Evolutionary conservation across 2,797 vertebrate species (phyloP), one percentile per base, ranked within the genome.

Genomic region (Botia kubotai): DNA sequence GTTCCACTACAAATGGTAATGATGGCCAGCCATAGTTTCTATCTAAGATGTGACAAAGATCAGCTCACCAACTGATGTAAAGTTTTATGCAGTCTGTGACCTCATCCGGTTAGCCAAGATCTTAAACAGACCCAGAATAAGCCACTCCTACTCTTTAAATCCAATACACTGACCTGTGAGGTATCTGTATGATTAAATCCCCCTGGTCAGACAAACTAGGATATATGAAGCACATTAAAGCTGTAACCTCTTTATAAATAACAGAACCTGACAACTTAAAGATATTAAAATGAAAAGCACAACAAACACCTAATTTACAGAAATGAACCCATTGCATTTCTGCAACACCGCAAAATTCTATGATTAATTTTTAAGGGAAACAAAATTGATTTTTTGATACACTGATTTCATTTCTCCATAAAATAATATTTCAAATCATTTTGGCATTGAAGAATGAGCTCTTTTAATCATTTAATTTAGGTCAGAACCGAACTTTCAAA

Each of bases 1-100:
- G 46, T 74, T 48, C 23, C 29, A 48, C 48, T 2, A 63, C 57
- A 63, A 62, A 50, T n/a, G 19, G 39, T 55, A 14, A 39, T 17
- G 13, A 39, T 55, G 39, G 65, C 48, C 43, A 66, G 46, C 26
- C n/a, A 53, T 39, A 14, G n/a, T 53, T 21, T 6, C n/a, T 50
- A 0, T 76, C 29, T 67, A 2, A 76, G 50, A 23, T 57, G 19
- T 43, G 75, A 67, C 14, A 26, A 43, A 76, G 74, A 48, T 66
- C 62, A 66, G 36, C 13, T 46, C 19, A 60, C 60, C 55, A 58
- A 14, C 14, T 16, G 53, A 72, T 39, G 57, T 3, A 8, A 58
- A 0, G 16, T 58, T 36, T 55, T 55, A n/a, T 26, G 14, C n/a
- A 23, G 29, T 57, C 12, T 58, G 17, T 43, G 53, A 33, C 53